Conservation (phyloP, 2,888 invertebrate genomes). For the Thecocarcelia acutangulata region DNA sequence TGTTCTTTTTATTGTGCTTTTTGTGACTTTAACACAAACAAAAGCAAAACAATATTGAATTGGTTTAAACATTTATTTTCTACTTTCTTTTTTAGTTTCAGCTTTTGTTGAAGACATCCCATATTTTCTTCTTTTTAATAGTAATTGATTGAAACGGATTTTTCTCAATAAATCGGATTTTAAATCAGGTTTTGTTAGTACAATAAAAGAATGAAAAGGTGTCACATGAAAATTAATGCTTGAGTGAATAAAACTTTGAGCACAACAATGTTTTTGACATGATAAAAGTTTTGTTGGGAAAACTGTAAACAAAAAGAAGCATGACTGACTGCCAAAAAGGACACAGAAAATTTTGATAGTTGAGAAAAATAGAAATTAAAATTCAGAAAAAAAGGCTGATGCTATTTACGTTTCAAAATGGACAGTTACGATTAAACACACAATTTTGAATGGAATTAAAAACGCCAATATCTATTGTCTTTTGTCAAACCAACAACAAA, state of each 20-base stretch:
- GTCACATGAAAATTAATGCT: conserved; percentile 26
- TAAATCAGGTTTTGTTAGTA: conserved; percentile 29
- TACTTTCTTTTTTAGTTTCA: conserved; percentile 9
- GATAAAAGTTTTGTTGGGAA: conserved; percentile 2
- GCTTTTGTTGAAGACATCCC: conserved; percentile 1
- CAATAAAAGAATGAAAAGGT: conserved; percentile 16
- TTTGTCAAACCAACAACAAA: too few species aligned
- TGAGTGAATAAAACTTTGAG: conserved; percentile 12
- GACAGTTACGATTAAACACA: too few species aligned
- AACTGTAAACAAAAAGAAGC: not conserved
- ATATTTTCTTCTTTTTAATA: conserved; percentile 25
- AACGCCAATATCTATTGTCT: too few species aligned
- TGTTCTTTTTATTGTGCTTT: conserved; percentile 22
- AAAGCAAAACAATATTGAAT: conserved; percentile 40
- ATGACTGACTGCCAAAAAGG: not conserved
- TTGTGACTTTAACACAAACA: conserved; percentile 1
- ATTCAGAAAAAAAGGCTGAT: too few species aligned
- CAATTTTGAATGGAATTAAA: too few species aligned
- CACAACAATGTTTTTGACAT: conserved; percentile 4
- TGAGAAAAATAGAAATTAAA: too few species aligned
- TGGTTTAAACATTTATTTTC: conserved; percentile 41
- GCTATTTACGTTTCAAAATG: too few species aligned
- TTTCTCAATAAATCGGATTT: conserved; percentile 60
- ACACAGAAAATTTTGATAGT: not conserved
- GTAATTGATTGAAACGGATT: conserved; percentile 63